These are phyloP conservation scores for Gymnosoma rotundatum DNA, from an alignment of 2,888 invertebrate species.

Conservation along the genomic window DNA sequence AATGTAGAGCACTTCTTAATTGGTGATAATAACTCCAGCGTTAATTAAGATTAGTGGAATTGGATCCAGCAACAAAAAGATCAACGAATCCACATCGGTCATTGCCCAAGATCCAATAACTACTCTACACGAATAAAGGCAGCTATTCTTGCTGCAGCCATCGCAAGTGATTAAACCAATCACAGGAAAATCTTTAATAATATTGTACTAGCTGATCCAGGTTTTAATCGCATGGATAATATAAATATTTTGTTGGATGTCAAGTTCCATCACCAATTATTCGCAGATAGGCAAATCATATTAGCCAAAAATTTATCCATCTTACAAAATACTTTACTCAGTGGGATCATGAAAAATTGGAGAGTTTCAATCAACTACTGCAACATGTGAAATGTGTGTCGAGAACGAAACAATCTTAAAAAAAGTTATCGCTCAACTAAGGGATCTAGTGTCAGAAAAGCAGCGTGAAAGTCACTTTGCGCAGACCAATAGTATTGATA, in stretches of 20 bases:
- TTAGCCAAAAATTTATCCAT: not conserved
- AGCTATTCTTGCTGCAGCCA: not conserved
- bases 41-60: not conserved
- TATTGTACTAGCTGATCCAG: not conserved
- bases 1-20: conserved; percentile 5
- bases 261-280: not conserved
- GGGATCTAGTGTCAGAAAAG: no score
- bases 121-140: not conserved
- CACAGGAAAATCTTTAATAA: not conserved
- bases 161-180: not conserved
- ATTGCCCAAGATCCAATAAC: not conserved
- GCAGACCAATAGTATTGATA: no score
- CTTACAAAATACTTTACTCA: no score
- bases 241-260: not conserved
- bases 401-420: no score
- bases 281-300: not conserved
- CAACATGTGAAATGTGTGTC: no score
- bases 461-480: no score
- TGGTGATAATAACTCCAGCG: not conserved
- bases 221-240: not conserved
- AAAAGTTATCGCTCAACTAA: no score
- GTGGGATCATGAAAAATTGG: no score
- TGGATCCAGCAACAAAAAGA: not conserved
- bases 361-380: no score
- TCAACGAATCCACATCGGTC: not conserved